Conservation (phyloP, 2,113 vertebrate genomes). For the Echinops telfairi region DNA sequence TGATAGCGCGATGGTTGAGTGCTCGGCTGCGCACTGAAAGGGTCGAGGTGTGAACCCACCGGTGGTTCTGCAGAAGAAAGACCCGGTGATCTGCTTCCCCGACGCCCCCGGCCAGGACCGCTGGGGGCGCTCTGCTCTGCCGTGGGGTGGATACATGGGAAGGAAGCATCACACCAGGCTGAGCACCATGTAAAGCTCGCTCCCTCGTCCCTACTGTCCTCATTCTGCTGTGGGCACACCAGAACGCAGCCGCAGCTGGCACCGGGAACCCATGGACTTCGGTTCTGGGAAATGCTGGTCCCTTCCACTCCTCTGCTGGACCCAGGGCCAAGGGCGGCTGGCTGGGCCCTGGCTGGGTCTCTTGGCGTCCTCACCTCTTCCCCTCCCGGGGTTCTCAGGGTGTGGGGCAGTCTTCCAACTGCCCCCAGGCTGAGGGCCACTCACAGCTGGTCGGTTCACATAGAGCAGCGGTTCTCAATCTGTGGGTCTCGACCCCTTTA, state of each 20-base stretch:
- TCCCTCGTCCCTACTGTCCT: not conserved
- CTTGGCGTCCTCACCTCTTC: accelerated
- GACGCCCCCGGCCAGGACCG: not conserved
- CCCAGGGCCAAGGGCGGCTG: not conserved
- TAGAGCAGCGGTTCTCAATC: no score
- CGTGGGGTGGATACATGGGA: not conserved
- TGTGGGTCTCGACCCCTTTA: no score
- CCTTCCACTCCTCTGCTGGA: not conserved
- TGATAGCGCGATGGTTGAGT: not conserved
- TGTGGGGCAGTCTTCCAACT: not conserved
- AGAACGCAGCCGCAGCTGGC: not conserved
- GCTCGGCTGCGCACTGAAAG: not conserved
- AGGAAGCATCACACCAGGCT: not conserved
- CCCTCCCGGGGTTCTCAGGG: not conserved
- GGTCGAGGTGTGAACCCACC: not conserved
- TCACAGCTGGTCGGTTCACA: not conserved
- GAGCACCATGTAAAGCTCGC: not conserved
- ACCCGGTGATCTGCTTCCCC: not conserved
- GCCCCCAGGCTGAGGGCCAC: not conserved
- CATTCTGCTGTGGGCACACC: not conserved
- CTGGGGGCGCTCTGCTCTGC: not conserved
- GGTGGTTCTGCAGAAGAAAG: not conserved
- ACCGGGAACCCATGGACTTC: not conserved
- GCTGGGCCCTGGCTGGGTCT: not conserved
- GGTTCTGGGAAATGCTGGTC: not conserved